phyloP scores from a whole-genome alignment of 2,888 invertebrate species.

The Cryptosula pallasiana region DNA sequence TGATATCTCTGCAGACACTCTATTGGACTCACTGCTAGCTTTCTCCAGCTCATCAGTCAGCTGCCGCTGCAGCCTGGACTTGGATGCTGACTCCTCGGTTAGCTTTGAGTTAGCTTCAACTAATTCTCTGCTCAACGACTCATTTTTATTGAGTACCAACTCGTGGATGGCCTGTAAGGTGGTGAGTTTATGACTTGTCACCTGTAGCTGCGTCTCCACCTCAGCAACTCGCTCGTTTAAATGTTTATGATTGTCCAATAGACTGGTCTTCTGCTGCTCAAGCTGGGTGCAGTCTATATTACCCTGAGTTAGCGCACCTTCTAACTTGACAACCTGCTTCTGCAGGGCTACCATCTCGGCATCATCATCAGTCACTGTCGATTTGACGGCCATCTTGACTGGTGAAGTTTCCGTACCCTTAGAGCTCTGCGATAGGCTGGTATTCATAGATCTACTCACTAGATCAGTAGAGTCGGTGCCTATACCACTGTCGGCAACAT shows the following conservation, averaged over 20 bases:
- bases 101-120: background rate
- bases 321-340: background rate
- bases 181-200: conserved; percentile 1
- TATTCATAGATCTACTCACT: conserved; percentile 12
- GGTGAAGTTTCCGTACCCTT: background rate
- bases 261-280: background rate
- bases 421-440: background rate
- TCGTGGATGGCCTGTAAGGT: conserved; percentile 7
- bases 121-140: background rate
- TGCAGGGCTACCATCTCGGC: background rate
- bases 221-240: background rate
- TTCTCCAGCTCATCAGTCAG: background rate
- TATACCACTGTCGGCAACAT: background rate
- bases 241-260: conserved; percentile 7
- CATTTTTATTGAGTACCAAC: background rate
- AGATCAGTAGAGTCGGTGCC: background rate
- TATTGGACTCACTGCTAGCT: background rate
- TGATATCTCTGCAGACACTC: background rate
- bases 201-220: conserved; percentile 13
- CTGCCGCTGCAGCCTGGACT: background rate
- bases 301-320: background rate
- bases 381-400: background rate
- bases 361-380: background rate
- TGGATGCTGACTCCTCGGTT: background rate
- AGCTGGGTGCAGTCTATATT: background rate